These are phyloP conservation scores for Callaeas wilsoni DNA, from an alignment of 2,113 vertebrate genomes.

Conservation along the genomic window DNA sequence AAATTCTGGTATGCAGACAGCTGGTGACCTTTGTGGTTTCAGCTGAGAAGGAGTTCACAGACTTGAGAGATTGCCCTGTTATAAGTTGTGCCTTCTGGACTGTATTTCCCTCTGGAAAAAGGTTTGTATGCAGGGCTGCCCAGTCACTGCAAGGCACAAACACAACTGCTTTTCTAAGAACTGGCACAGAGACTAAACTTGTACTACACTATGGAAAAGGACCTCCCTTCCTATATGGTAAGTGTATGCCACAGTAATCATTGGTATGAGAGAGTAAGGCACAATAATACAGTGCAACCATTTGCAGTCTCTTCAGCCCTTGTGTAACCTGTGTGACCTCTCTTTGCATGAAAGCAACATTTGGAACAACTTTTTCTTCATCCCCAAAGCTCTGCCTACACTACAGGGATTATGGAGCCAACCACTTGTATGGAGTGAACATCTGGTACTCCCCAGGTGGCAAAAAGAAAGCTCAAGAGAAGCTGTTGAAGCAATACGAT, in stretches of 20 bases:
- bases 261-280: not conserved
- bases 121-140: not conserved
- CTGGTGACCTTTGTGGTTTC: not conserved
- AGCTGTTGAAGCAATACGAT: not conserved
- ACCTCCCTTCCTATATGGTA: not conserved
- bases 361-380: not conserved
- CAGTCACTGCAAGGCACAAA: not conserved
- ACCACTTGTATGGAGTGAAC: not conserved
- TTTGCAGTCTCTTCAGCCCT: not conserved
- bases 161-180: not conserved
- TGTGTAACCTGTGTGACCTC: not conserved
- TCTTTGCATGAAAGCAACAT: not conserved
- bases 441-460: not conserved
- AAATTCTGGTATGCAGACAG: not conserved
- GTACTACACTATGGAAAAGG: not conserved
- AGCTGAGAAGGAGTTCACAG: not conserved
- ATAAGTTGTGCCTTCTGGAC: not conserved
- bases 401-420: not conserved
- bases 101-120: not conserved
- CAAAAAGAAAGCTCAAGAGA: not conserved
- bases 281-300: not conserved
- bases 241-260: not conserved
- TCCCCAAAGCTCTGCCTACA: not conserved
- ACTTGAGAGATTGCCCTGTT: not conserved
- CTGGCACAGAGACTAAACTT: not conserved